Percentiles rank a stretch among this genome's conserved stretches.
phyloP scores from a whole-genome alignment of 2,113 vertebrate species.

The Vulpes ferrilata region DNA sequence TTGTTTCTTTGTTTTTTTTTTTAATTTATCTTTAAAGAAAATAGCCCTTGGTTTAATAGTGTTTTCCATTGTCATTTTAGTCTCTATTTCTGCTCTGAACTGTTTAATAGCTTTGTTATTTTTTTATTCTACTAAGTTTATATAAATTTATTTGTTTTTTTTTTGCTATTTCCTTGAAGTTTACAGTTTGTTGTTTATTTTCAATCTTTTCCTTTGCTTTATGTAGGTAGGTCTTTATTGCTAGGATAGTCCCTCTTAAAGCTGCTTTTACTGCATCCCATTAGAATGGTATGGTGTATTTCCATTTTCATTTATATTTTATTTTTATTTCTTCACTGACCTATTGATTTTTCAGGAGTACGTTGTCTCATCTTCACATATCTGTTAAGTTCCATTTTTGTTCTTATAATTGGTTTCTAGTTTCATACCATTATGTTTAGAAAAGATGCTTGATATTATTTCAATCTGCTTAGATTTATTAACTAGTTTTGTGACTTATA shows the following conservation, averaged over 20 bases:
- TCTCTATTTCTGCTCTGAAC: no score
- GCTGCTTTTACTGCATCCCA: neutral
- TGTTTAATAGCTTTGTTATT: neutral
- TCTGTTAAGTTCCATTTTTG: neutral
- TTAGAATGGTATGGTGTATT: neutral
- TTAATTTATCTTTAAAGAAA: no score
- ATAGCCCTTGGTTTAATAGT: neutral
- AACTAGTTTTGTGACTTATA: neutral
- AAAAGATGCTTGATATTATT: no score
- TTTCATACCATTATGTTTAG: no score
- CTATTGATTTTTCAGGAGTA: neutral
- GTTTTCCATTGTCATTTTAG: no score
- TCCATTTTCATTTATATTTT: neutral
- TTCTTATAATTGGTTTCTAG: no score
- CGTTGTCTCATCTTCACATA: neutral
- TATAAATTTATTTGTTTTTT: neutral
- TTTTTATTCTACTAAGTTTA: neutral
- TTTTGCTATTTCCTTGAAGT: neutral
- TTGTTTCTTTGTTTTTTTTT: no score
- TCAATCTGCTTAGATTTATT: no score
- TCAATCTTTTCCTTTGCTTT: neutral
- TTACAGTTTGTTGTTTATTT: neutral
- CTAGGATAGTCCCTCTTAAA: neutral
- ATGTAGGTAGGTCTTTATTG: neutral
- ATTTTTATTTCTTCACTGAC: neutral